A percentile compares a stretch with the other conserved stretches of the same genome.
These are phyloP conservation scores for Trichonephila clavata DNA, from an alignment of 1,140 invertebrate species.

Conservation along the genomic window DNA sequence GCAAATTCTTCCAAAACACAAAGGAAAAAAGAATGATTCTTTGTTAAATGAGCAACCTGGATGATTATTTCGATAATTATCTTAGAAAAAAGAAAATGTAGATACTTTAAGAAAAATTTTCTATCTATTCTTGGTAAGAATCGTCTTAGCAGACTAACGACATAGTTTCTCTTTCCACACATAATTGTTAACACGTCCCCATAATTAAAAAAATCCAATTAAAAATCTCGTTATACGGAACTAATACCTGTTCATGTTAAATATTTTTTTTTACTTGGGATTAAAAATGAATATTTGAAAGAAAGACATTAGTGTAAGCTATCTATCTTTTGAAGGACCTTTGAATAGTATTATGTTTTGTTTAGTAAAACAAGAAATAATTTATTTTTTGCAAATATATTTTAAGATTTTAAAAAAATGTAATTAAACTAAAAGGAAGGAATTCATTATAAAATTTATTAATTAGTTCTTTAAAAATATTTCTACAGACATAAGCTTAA, in stretches of 20 bases:
- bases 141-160: neutral
- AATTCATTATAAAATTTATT: no score
- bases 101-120: neutral
- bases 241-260: neutral
- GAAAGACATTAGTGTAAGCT: neutral
- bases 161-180: neutral
- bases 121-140: neutral
- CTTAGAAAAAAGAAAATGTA: conserved; percentile 17
- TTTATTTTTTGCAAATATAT: no score
- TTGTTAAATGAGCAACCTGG: conserved; percentile 30
- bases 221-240: conserved; percentile 20
- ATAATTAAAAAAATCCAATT: conserved; percentile 20
- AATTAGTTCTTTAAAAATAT: no score
- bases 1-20: neutral
- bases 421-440: no score
- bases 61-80: conserved; percentile 35
- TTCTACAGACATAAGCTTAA: no score
- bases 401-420: no score
- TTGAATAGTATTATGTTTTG: neutral
- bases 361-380: neutral
- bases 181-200: conserved; percentile 7
- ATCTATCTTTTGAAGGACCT: neutral
- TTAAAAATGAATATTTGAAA: conserved; percentile 14
- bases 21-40: neutral
- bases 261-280: neutral